These are phyloP conservation scores for Pelodytes ibericus DNA, from an alignment of 2,797 vertebrate genomes.

Conservation along the genomic window DNA sequence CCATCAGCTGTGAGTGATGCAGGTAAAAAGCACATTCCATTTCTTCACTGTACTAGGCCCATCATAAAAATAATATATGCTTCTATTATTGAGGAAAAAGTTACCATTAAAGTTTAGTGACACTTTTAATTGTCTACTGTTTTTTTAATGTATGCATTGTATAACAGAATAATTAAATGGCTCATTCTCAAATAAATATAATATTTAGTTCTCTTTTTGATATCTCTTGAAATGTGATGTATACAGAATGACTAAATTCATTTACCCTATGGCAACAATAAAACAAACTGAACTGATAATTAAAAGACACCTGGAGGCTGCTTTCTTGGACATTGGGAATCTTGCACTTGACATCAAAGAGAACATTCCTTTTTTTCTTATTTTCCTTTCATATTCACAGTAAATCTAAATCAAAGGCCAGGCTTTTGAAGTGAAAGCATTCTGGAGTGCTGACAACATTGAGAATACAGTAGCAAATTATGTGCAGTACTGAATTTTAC, in stretches of 20 bases:
- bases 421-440: slow-evolving; percentile 25
- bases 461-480: neutral
- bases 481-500: neutral
- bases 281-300: slow-evolving; percentile 36
- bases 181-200: too few species aligned
- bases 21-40: too few species aligned
- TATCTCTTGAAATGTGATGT: too few species aligned
- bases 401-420: slow-evolving; percentile 38
- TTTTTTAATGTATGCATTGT: too few species aligned
- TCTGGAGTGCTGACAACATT: slow-evolving; percentile 30
- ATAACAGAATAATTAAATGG: too few species aligned
- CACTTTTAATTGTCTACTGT: too few species aligned
- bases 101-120: too few species aligned
- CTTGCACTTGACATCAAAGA: slow-evolving; percentile 46
- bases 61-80: too few species aligned
- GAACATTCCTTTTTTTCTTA: slow-evolving; percentile 30
- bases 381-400: slow-evolving; percentile 41
- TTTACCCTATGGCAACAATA: slow-evolving; percentile 5
- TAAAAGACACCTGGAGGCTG: slow-evolving; percentile 32
- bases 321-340: slow-evolving; percentile 23
- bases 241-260: neutral
- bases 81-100: too few species aligned
- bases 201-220: too few species aligned
- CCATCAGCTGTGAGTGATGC: too few species aligned
- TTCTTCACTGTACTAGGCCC: too few species aligned